phyloP scores from a whole-genome alignment of 2,797 vertebrate genomes.

The Enteromius viviparus region DNA sequence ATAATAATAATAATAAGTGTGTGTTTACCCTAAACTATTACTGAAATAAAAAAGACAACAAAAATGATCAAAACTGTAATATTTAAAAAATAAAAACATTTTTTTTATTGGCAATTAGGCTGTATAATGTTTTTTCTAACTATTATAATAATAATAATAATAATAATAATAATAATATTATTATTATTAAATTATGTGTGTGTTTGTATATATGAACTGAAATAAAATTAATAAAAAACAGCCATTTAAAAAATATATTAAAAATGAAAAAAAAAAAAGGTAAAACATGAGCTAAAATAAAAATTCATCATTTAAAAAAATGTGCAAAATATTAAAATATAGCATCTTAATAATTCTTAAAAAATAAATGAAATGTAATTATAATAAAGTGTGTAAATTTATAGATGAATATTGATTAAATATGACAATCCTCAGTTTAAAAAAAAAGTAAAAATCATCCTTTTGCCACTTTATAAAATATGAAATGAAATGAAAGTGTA shows the following conservation, averaged over 20 bases:
- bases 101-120: too few species aligned
- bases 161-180: too few species aligned
- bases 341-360: not conserved
- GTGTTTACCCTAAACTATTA: too few species aligned
- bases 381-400: not conserved
- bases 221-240: not conserved
- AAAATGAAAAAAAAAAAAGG: not conserved
- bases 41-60: too few species aligned
- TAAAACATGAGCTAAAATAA: not conserved
- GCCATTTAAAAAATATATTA: not conserved
- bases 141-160: too few species aligned
- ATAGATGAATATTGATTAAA: not conserved
- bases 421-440: not conserved
- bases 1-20: too few species aligned
- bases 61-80: too few species aligned
- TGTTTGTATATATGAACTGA: too few species aligned
- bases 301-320: not conserved
- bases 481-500: not conserved
- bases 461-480: not conserved
- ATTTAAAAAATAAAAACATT: too few species aligned
- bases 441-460: not conserved
- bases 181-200: too few species aligned
- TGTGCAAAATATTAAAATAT: not conserved
- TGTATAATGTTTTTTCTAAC: too few species aligned
- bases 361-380: not conserved